Conservation (phyloP, 2,797 vertebrate genomes). For the Kryptopterus vitreolus region DNA sequence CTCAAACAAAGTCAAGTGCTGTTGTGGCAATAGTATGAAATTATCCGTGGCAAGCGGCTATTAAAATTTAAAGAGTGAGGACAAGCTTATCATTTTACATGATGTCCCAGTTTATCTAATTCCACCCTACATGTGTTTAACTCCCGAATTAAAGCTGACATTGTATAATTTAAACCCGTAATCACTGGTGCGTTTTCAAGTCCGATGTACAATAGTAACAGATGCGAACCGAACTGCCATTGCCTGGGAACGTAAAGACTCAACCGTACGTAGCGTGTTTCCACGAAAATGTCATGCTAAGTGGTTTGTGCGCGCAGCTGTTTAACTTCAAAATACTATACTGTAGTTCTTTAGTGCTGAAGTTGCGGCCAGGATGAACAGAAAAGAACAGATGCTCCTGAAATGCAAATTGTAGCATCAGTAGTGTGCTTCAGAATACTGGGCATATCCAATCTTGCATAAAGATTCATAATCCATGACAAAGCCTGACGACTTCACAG, state of each 20-base stretch:
- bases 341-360: neutral
- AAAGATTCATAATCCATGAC: constrained; percentile 37
- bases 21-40: neutral
- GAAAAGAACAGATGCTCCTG: constrained; percentile 25
- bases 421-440: constrained; percentile 21
- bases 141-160: constrained; percentile 10
- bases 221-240: constrained; percentile 10
- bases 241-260: neutral
- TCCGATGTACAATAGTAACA: constrained; percentile 5
- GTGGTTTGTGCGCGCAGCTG: constrained; percentile 11
- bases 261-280: neutral
- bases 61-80: neutral
- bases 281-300: neutral
- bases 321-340: neutral
- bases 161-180: neutral
- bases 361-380: neutral
- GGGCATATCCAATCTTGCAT: constrained; percentile 23
- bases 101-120: neutral
- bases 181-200: constrained; percentile 12
- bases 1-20: neutral
- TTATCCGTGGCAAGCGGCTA: neutral
- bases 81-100: constrained; percentile 13
- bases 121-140: neutral
- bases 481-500: constrained; percentile 38
- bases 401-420: constrained; percentile 32